Evolutionary conservation across 2,888 invertebrate genomes (phyloP), one percentile per base, ranked within the genome.

Genomic region (Dione vanillae): DNA sequence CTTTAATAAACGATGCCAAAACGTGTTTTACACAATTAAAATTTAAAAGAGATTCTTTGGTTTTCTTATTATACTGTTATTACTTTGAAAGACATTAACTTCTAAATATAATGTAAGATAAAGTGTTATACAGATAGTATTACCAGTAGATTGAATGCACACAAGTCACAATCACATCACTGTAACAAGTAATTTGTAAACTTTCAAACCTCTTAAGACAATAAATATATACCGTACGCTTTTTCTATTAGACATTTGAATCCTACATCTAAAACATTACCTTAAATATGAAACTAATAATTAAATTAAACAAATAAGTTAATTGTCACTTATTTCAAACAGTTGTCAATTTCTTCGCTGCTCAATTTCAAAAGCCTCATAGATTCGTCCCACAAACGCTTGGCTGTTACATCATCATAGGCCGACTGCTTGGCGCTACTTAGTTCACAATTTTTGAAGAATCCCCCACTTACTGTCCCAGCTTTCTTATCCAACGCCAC

Each of bases 401-500:
- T 68, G 14, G 77, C 72, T 6, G 74, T 69, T 40, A 94, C 94
- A 77, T 94, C 92, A 82, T 96, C 95, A 77, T 69, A 71, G 0
- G 71, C 71, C 14, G 65, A 43, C n/a, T 91, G 94, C 0, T 89
- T 82, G 10, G 96, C 71, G 10, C 61, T 37, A 2, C n/a, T 47
- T 14, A 65, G 19, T 86, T 94, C 93, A 82, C 97, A 97, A 77
- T 97, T 96, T 85, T 94, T 92, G 77, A 94, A 97, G 81, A 96
- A 96, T 85, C 95, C 95, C 61, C 96, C 97, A 43, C 90, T 94
- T 0, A 95, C 91, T 71, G 94, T 91, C 0, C 84, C 93, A 1
- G 96, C 90, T 76, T 95, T 95, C 68, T 96, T 95, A 0, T 96
- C 94, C 2, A 95, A 94, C 1, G 96, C 95, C 67, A 95, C 83